Evolutionary conservation across 1,140 invertebrate species (phyloP), one percentile per base, ranked within the genome.

Genomic region (Aphelinus atriplicis): DNA sequence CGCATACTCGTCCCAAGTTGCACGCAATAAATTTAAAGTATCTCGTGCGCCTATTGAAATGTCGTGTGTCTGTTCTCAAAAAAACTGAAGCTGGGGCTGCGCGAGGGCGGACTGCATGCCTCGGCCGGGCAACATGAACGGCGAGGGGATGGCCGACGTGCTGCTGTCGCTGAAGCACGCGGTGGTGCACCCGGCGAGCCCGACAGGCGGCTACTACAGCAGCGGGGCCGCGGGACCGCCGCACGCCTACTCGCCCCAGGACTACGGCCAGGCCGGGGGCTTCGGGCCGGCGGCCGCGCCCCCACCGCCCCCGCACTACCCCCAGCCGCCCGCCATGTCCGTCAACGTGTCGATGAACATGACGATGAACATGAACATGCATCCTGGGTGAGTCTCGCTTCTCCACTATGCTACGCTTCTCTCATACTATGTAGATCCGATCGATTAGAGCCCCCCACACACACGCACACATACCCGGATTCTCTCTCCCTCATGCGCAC

Each of bases 281-380:
- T 75, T 88, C 26, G 84, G 83, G 6, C 78, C 86, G 48, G 79
- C 84, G 7, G 80, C 42, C 2, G 47, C 53, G 26, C 26, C 9
- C 42, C 61, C 86, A 77, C 71, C 90, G 83, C 84, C 88, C 84
- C 82, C 78, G 72, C 88, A 90, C 77, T 90, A 91, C 72, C 84
- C 90, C 48, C 83, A 88, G 4, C 87, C 87, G 0, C 87, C 91
- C 0, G 90, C 92, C 26, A 98, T 98, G 96, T 96, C 95, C 81
- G 96, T 98, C 73, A 98, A 98, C 83, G 96, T 98, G 0, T 97
- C 95, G 71, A 97, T 98, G 96, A 97, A 97, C 84, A 98, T 98
- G 96, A 98, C 96, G 42, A 97, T 97, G 93, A 95, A 95, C 84
- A 95, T 95, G 66, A 83, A 87, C 83, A 80, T 92, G 91, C 86